These are phyloP conservation scores for Discoglossus pictus DNA, from an alignment of 2,797 vertebrate genomes.

Conservation along the genomic window DNA sequence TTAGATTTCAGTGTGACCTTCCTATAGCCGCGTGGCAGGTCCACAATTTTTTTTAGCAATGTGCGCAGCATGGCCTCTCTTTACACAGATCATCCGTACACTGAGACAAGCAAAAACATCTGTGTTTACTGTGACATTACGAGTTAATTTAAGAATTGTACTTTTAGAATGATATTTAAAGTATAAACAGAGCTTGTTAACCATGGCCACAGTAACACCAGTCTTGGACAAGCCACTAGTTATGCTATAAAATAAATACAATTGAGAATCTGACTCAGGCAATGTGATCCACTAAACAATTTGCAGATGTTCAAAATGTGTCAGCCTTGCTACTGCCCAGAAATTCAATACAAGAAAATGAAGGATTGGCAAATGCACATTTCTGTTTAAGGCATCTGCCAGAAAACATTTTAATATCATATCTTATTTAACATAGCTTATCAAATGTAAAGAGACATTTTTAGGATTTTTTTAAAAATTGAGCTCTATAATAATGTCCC, in stretches of 20 bases:
- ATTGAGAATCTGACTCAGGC: conserved; percentile 37
- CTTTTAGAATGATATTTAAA: conserved; percentile 32
- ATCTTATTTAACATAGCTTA: too few species aligned
- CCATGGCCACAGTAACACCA: conserved; percentile 41
- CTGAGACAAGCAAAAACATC: conserved; percentile 36
- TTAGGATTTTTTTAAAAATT: too few species aligned
- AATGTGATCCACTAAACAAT: conserved; percentile 42
- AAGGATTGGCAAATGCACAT: conserved; percentile 25
- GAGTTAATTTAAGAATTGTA: conserved; percentile 37
- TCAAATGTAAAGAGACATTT: too few species aligned
- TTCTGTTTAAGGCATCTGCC: not conserved
- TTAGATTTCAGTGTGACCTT: conserved; percentile 42
- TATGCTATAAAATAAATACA: conserved; percentile 47
- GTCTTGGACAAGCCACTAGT: conserved; percentile 44
- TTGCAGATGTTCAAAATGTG: conserved; percentile 41
- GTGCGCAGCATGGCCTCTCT: conserved; percentile 1
- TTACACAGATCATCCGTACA: conserved; percentile 15
- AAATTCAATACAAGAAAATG: conserved; percentile 25
- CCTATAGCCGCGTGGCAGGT: conserved; percentile 28
- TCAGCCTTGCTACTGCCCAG: conserved; percentile 47
- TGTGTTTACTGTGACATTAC: conserved; percentile 34
- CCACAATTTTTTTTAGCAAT: conserved; percentile 18
- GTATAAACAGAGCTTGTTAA: conserved; percentile 46
- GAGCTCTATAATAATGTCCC: too few species aligned
- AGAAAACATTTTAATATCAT: not conserved